A percentile compares a stretch with the other conserved stretches of the same genome.
Conservation (phyloP, 2,113 vertebrate genomes). For the Salvelinus fontinalis region DNA sequence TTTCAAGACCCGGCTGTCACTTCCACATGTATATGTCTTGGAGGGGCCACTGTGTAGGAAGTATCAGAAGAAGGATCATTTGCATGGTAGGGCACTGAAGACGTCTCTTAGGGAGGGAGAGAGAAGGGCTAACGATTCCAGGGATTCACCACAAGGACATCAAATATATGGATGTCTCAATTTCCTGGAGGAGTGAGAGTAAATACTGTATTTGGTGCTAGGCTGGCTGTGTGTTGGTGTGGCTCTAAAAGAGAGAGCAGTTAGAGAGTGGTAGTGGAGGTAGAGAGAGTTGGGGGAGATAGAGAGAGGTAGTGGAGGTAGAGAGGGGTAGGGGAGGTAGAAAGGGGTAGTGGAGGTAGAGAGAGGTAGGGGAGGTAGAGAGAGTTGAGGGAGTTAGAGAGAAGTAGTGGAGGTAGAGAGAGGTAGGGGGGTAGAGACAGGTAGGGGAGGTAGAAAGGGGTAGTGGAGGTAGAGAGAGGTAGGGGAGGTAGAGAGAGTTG, state of each 20-base stretch:
- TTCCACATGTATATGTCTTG: neutral
- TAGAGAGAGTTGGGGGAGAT: neutral
- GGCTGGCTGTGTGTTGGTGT: neutral
- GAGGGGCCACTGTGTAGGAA: neutral
- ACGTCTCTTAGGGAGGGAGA: neutral
- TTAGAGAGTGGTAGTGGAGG: neutral
- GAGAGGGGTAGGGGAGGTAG: too few species aligned
- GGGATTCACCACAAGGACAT: slow-evolving; percentile 37
- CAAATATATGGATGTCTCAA: slow-evolving; percentile 68
- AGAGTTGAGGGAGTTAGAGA: too few species aligned
- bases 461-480: too few species aligned
- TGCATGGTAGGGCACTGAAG: slow-evolving; percentile 24
- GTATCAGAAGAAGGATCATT: slow-evolving; percentile 37
- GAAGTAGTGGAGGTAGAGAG: too few species aligned
- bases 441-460: too few species aligned
- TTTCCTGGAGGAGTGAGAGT: slow-evolving; percentile 46
- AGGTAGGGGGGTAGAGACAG: too few species aligned
- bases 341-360: too few species aligned
- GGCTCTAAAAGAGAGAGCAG: slow-evolving; percentile 3
- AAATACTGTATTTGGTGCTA: neutral
- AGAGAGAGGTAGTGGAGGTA: neutral
- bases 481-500: too few species aligned
- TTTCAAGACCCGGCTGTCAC: slow-evolving; percentile 13
- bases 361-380: too few species aligned
- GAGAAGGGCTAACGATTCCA: slow-evolving; percentile 8